These are phyloP conservation scores for Automeris io DNA, from an alignment of 2,888 invertebrate genomes.

Conservation along the genomic window DNA sequence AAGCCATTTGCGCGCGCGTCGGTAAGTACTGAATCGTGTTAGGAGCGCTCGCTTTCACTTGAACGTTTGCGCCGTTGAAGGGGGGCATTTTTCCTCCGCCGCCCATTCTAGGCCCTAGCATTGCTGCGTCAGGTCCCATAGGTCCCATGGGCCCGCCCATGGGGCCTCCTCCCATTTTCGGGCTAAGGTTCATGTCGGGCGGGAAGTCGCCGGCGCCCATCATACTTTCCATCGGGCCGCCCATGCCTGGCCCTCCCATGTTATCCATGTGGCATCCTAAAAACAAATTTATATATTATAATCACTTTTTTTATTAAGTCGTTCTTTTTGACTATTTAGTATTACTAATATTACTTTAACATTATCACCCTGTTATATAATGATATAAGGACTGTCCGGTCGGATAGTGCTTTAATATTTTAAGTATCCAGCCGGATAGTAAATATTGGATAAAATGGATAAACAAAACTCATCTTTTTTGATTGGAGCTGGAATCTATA, in stretches of 20 bases:
- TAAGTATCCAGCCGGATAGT: too few species aligned
- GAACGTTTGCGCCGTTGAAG: conserved; percentile 84
- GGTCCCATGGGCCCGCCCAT: conserved; percentile 73
- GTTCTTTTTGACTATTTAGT: too few species aligned
- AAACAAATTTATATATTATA: conserved; percentile 7
- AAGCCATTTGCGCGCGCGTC: conserved; percentile 91
- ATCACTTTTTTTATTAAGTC: too few species aligned
- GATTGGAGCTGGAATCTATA: too few species aligned
- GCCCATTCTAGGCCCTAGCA: conserved; percentile 82
- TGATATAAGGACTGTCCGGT: too few species aligned
- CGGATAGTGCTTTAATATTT: too few species aligned
- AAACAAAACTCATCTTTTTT: too few species aligned
- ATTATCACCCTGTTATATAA: not conserved
- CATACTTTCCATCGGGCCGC: conserved; percentile 72
- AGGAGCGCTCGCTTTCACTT: conserved; percentile 97
- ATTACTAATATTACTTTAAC: not conserved
- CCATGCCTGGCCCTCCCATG: conserved; percentile 72
- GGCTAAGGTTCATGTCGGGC: conserved; percentile 78
- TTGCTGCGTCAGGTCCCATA: conserved; percentile 74
- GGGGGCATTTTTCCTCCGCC: conserved; percentile 76
- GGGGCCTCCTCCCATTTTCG: conserved; percentile 79
- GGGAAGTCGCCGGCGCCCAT: conserved; percentile 72
- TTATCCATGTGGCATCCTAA: conserved; percentile 72
- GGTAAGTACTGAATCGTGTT: conserved; percentile 99
- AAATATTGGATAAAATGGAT: too few species aligned